Conservation (phyloP, 1,140 invertebrate species). For the Megalonaias nervosa region DNA sequence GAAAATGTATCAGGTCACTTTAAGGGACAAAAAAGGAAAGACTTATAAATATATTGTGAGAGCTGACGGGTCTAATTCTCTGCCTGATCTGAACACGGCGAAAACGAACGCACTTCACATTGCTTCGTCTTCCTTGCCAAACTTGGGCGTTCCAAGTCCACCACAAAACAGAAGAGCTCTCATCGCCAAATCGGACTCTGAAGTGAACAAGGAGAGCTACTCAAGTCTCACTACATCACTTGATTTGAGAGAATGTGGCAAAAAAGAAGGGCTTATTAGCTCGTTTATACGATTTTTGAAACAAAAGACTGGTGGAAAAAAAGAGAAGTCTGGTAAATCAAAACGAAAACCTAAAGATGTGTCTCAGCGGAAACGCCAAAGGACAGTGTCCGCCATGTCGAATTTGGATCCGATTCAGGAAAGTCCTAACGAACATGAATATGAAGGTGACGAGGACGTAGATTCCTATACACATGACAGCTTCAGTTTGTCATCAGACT, state of each 20-base stretch:
- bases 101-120: slow-evolving; percentile 42
- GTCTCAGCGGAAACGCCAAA: slow-evolving; percentile 60
- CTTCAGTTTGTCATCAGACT: slow-evolving; percentile 20
- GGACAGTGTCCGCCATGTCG: slow-evolving; percentile 66
- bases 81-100: slow-evolving; percentile 60
- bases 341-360: slow-evolving; percentile 61
- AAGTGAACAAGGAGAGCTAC: slow-evolving; percentile 5
- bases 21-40: slow-evolving; percentile 60
- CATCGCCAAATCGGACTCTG: no score
- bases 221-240: slow-evolving; percentile 29
- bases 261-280: slow-evolving; percentile 62
- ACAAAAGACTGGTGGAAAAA: slow-evolving; percentile 48
- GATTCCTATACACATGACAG: slow-evolving; percentile 61
- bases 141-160: slow-evolving; percentile 39
- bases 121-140: slow-evolving; percentile 51
- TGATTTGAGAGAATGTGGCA: slow-evolving; percentile 45
- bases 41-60: slow-evolving; percentile 66
- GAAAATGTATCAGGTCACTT: slow-evolving; percentile 64
- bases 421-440: slow-evolving; percentile 62
- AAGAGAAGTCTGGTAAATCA: slow-evolving; percentile 46
- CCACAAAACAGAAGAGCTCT: slow-evolving; percentile 1
- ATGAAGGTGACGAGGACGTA: slow-evolving; percentile 49
- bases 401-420: slow-evolving; percentile 67
- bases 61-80: slow-evolving; percentile 59
- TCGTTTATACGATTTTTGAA: slow-evolving; percentile 59